phyloP scores from a whole-genome alignment of 2,113 vertebrate species.

The Rafetus swinhoei region DNA sequence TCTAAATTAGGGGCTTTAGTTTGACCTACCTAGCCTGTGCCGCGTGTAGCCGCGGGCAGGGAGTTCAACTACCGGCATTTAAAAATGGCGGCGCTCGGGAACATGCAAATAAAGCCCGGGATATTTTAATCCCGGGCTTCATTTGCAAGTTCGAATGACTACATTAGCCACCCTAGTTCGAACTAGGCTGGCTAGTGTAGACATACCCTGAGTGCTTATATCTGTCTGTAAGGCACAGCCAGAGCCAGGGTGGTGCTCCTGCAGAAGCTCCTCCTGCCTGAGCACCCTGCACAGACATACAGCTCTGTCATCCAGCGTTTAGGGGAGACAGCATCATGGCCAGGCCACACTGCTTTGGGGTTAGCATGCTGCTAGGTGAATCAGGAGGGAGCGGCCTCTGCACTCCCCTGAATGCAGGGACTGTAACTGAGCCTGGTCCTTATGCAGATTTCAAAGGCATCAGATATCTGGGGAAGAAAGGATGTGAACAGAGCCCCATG shows the following conservation, averaged over 20 bases:
- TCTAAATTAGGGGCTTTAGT: too few relatives aligned
- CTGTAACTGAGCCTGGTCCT: not conserved
- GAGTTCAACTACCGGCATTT: too few relatives aligned
- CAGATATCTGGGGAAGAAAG: too few relatives aligned
- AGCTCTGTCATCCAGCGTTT: not conserved
- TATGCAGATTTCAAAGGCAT: accelerated
- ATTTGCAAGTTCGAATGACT: too few relatives aligned
- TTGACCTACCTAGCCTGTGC: too few relatives aligned
- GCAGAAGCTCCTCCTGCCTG: not conserved
- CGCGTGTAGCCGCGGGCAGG: too few relatives aligned
- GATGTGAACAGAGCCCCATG: accelerated
- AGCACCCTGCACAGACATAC: not conserved
- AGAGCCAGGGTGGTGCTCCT: not conserved
- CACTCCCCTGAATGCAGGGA: not conserved
- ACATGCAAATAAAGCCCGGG: too few relatives aligned
- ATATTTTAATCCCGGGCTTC: too few relatives aligned
- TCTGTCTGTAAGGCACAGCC: not conserved
- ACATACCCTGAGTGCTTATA: not conserved
- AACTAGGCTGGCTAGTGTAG: too few relatives aligned
- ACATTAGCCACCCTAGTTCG: too few relatives aligned
- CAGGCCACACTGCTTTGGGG: not conserved
- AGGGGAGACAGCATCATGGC: not conserved
- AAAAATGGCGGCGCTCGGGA: too few relatives aligned
- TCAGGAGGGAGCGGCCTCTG: not conserved
- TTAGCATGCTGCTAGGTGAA: not conserved